Percentiles rank a stretch among this genome's conserved stretches.
phyloP scores from a whole-genome alignment of 2,797 vertebrate genomes.

The Rhadinocentrus ornatus region DNA sequence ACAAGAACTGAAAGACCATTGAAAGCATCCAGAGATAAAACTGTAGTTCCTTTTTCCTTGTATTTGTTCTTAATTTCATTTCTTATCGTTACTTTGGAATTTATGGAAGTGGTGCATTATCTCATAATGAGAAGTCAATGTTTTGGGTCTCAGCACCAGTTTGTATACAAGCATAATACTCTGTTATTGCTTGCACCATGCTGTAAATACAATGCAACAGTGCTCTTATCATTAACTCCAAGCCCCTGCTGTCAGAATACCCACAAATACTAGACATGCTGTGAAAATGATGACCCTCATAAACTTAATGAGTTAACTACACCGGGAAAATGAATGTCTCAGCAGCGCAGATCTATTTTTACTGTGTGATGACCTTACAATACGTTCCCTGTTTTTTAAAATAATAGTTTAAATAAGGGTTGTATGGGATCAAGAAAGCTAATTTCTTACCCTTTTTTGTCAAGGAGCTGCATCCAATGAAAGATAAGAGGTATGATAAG shows the following conservation, averaged over 20 bases:
- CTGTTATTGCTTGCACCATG: constrained; percentile 41
- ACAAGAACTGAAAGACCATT: constrained; percentile 14
- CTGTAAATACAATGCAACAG: constrained; percentile 53
- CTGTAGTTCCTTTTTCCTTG: neutral
- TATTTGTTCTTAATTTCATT: constrained; percentile 33
- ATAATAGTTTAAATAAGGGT: neutral
- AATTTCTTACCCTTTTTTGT: constrained; percentile 49
- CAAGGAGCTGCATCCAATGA: neutral
- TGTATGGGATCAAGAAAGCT: constrained; percentile 8
- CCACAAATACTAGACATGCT: constrained; percentile 50
- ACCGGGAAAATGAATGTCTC: constrained; percentile 27
- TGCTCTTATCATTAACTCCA: constrained; percentile 60
- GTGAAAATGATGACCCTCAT: constrained; percentile 59
- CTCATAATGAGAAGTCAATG: constrained; percentile 45
- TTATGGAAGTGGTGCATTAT: constrained; percentile 49
- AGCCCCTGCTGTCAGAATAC: constrained; percentile 23
- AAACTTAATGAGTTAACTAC: constrained; percentile 62
- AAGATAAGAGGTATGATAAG: constrained; percentile 1
- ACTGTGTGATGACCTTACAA: constrained; percentile 10
- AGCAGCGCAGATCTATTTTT: neutral
- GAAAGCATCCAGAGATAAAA: constrained; percentile 27
- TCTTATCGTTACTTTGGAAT: constrained; percentile 20
- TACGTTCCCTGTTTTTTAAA: constrained; percentile 13
- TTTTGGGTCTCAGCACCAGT: constrained; percentile 37
- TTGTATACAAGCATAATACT: constrained; percentile 46